Percentiles rank a stretch among this genome's conserved stretches.
Conservation (phyloP, 2,888 invertebrate genomes). For the Eupithecia exiguata region DNA sequence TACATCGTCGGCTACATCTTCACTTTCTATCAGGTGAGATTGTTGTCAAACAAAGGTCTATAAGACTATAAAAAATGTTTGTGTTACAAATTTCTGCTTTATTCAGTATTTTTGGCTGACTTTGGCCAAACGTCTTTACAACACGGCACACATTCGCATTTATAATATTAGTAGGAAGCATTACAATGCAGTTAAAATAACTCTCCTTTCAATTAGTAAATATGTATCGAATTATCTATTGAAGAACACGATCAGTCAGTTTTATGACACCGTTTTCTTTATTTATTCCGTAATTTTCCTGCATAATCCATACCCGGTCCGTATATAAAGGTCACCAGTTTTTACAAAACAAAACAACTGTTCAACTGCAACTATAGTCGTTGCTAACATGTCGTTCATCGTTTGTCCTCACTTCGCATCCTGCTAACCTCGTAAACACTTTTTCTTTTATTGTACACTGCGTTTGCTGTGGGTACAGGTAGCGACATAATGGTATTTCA, state of each 20-base stretch:
- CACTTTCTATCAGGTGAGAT: too few relatives aligned
- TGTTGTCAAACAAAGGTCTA: too few relatives aligned
- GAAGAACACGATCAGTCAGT: neutral
- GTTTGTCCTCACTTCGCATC: slow-evolving; percentile 65
- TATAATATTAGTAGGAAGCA: too few relatives aligned
- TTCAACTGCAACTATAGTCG: slow-evolving; percentile 19
- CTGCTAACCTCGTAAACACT: slow-evolving; percentile 68
- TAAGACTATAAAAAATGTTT: too few relatives aligned
- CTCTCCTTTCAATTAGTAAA: too few relatives aligned
- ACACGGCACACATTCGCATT: too few relatives aligned
- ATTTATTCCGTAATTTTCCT: neutral
- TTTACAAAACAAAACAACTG: neutral
- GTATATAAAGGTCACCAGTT: slow-evolving; percentile 16
- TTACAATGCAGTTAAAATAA: too few relatives aligned
- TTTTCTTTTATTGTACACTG: slow-evolving; percentile 60
- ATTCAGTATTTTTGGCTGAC: too few relatives aligned
- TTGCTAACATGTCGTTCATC: slow-evolving; percentile 44
- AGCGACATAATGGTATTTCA: neutral
- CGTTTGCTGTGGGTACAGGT: slow-evolving; percentile 14
- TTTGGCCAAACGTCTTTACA: too few relatives aligned
- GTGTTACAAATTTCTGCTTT: too few relatives aligned
- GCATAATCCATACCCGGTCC: neutral
- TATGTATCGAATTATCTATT: neutral
- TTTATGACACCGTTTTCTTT: neutral
- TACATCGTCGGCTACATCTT: too few relatives aligned